These are phyloP conservation scores for Hirundichthys speculiger DNA, from an alignment of 2,113 vertebrate species.

Conservation along the genomic window DNA sequence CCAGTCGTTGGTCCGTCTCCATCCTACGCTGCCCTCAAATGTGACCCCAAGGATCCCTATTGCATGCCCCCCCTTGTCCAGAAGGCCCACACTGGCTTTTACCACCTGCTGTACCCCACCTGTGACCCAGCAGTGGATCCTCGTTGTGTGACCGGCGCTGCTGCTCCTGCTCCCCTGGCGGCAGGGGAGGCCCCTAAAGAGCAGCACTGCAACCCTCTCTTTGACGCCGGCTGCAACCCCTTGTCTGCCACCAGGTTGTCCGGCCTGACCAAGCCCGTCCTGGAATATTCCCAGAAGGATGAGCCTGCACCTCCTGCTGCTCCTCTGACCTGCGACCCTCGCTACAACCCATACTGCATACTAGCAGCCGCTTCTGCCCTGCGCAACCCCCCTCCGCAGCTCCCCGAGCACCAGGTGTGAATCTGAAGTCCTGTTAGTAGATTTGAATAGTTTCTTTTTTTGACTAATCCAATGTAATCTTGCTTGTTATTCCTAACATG, in stretches of 20 bases:
- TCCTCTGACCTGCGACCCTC: slow-evolving; percentile 76
- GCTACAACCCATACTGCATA: slow-evolving; percentile 75
- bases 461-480: slow-evolving; percentile 43
- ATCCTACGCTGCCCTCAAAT: slow-evolving; percentile 76
- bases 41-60: slow-evolving; percentile 80
- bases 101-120: slow-evolving; percentile 69
- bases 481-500: slow-evolving; percentile 39
- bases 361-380: slow-evolving; percentile 70
- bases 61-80: slow-evolving; percentile 72
- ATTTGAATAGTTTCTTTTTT: slow-evolving; percentile 42
- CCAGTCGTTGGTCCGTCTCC: slow-evolving; percentile 65
- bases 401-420: slow-evolving; percentile 79
- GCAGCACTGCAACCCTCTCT: slow-evolving; percentile 80
- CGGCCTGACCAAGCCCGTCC: slow-evolving; percentile 71
- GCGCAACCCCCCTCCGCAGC: slow-evolving; percentile 53
- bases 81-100: slow-evolving; percentile 71
- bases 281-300: slow-evolving; percentile 65
- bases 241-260: slow-evolving; percentile 76
- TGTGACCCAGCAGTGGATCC: slow-evolving; percentile 79
- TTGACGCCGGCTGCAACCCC: slow-evolving; percentile 80
- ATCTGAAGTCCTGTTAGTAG: slow-evolving; percentile 52
- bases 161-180: slow-evolving; percentile 55
- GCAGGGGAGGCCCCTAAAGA: slow-evolving; percentile 56
- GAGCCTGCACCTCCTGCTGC: slow-evolving; percentile 50
- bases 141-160: slow-evolving; percentile 59